These are phyloP conservation scores for Echeneis naucrates DNA, from an alignment of 2,797 vertebrate genomes.

Conservation along the genomic window DNA sequence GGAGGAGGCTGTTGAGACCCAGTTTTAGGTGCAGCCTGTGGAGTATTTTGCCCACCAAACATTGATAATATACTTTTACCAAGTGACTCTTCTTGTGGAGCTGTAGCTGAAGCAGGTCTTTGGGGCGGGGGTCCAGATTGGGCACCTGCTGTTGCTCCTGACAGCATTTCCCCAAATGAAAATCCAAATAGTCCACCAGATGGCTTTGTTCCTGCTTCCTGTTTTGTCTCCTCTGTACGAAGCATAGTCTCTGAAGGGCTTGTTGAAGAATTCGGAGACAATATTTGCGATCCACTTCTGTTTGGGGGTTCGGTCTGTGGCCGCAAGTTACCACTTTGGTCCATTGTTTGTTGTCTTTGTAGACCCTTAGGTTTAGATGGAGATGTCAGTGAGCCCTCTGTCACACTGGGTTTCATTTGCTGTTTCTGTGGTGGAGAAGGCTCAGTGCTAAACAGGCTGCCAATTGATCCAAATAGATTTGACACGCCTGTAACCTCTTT, in stretches of 20 bases:
- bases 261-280: conserved; percentile 53
- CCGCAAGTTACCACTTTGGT: conserved; percentile 51
- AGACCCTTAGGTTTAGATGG: conserved; percentile 67
- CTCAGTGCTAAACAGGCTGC: conserved; percentile 88
- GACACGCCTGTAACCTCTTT: conserved; percentile 84
- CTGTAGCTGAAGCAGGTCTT: conserved; percentile 37
- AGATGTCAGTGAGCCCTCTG: conserved; percentile 60
- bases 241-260: conserved; percentile 60
- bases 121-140: conserved; percentile 62
- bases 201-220: conserved; percentile 77
- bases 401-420: conserved; percentile 66
- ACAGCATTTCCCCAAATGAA: conserved; percentile 85
- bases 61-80: conserved; percentile 77
- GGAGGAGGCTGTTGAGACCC: conserved; percentile 50
- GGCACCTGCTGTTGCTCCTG: conserved; percentile 69
- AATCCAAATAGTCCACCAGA: conserved; percentile 84
- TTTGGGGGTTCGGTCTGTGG: conserved; percentile 54
- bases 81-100: conserved; percentile 71
- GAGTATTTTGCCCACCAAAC: conserved; percentile 66
- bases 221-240: conserved; percentile 69
- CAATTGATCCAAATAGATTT: conserved; percentile 89
- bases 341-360: conserved; percentile 77
- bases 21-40: conserved; percentile 62
- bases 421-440: conserved; percentile 71
- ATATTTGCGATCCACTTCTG: conserved; percentile 71